A percentile compares a stretch with the other conserved stretches of the same genome.
Conservation (phyloP, 2,888 invertebrate genomes). For the Pinctada fucata region DNA sequence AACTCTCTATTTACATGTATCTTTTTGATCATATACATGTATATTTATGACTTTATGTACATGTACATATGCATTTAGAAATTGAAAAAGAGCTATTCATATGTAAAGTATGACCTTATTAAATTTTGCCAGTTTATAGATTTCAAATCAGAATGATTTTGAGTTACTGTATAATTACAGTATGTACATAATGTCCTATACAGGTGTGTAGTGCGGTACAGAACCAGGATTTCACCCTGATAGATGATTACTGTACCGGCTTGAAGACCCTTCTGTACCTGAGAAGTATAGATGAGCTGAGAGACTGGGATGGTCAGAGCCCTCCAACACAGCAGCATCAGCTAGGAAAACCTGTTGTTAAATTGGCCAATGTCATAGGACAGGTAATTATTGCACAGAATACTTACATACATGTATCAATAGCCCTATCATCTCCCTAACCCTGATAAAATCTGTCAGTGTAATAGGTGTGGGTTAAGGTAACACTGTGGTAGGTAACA, state of each 20-base stretch:
- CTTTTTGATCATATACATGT: too few relatives aligned
- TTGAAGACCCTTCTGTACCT: constrained; percentile 91
- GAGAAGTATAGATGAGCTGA: constrained; percentile 79
- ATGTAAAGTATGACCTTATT: too few relatives aligned
- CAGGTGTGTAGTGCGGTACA: constrained; percentile 95
- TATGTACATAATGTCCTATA: not conserved
- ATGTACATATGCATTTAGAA: too few relatives aligned
- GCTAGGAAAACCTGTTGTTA: constrained; percentile 90
- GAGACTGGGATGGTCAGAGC: constrained; percentile 93
- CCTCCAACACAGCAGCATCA: constrained; percentile 94
- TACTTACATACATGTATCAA: not conserved
- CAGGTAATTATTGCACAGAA: constrained; percentile 77
- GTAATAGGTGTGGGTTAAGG: too few relatives aligned
- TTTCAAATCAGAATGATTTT: too few relatives aligned
- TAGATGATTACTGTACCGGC: constrained; percentile 95
- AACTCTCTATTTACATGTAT: too few relatives aligned
- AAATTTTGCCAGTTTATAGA: too few relatives aligned
- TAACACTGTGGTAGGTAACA: too few relatives aligned
- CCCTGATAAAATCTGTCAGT: too few relatives aligned
- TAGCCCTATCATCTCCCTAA: too few relatives aligned
- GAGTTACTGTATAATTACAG: not conserved
- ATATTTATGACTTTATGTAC: too few relatives aligned
- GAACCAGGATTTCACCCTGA: constrained; percentile 98
- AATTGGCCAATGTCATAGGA: constrained; percentile 79
- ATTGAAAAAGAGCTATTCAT: too few relatives aligned